Percentiles rank a stretch among this genome's conserved stretches.
Evolutionary conservation across 1,140 invertebrate genomes (phyloP).

Genomic region (Caenorhabditis latens): DNA sequence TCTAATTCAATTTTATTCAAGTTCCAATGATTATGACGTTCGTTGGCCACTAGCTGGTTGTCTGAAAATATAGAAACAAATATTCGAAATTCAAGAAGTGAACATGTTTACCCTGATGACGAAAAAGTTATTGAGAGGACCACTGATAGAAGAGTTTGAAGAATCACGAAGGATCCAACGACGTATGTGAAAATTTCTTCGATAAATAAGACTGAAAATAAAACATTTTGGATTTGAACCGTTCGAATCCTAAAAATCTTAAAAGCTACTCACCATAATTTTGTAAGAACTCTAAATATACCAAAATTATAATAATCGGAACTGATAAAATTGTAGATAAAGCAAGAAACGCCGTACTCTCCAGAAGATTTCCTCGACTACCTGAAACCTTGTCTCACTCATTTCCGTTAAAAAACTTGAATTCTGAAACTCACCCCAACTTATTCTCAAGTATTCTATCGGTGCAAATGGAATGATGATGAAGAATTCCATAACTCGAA

Average conservation of each 20-base stretch:
- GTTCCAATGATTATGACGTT: background rate
- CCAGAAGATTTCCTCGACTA: conserved; percentile 28
- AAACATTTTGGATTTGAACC: background rate
- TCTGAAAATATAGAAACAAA: background rate
- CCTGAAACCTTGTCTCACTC: background rate
- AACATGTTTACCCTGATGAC: conserved; percentile 20
- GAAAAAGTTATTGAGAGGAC: conserved; percentile 2
- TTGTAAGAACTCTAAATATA: conserved; percentile 21
- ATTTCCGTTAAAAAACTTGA: background rate
- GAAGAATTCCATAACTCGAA: conserved; percentile 47
- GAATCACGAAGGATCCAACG: background rate
- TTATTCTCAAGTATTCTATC: conserved; percentile 44
- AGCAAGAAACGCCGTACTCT: conserved; percentile 30
- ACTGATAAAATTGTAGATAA: conserved; percentile 14
- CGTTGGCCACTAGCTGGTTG: conserved; percentile 1
- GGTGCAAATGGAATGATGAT: conserved; percentile 22
- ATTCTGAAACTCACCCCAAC: conserved; percentile 1
- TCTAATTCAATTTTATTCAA: background rate
- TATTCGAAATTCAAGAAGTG: background rate
- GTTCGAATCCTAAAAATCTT: background rate
- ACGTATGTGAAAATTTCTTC: conserved; percentile 41
- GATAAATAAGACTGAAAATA: conserved; percentile 25
- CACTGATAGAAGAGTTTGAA: background rate
- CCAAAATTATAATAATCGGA: conserved; percentile 9
- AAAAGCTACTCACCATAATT: conserved; percentile 2